Evolutionary conservation across 2,888 invertebrate species (phyloP), one percentile per base, ranked within the genome.

Genomic region (Nezara viridula): DNA sequence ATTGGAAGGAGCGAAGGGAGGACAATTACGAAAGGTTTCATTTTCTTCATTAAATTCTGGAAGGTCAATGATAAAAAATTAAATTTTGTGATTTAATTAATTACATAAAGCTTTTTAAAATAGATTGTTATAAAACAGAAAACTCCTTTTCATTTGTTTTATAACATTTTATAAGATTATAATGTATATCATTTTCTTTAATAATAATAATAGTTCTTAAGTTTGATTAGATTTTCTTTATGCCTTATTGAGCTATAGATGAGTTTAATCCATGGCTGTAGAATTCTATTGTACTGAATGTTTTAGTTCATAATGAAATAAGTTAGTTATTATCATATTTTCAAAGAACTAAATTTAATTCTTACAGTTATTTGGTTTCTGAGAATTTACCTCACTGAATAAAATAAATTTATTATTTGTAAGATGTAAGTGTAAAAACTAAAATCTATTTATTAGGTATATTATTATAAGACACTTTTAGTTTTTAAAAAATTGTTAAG

Each of bases 1-100:
- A 98, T 93, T 97, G 97, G 95, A 97, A 97, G 92, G 99, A 99
- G 93, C 95, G 96, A 91, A 94, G 95, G 91, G 96, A 97, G 92
- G 97, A 97, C 92, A 95, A 95, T 91, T 95, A 95, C 91, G 97
- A 97, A 92, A 95, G 95, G 91, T 92, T 96, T 88, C 96, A 96
- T 52, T 88, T 81, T 40, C 52, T 88, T 3, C 66, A 81, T 50
- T 88, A 52, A 81, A 77, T 49, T 87, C 16, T 60, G 55, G 9
- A 37, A 60, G 32, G 24, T 40, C 6, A 14, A 44, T 52, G 37
- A 87, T 60, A 44, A 44, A 60, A 32, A 14, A 40, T 77, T 40
- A 77, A 77, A n/a, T 81, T n/a, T 44, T 81, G 81, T 81, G 81
- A 81, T 81, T 40, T 40, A 77, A 77, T 40, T 44, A 14, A 81